A percentile compares a stretch with the other conserved stretches of the same genome.
Conservation (phyloP, 2,888 invertebrate genomes). For the Therioaphis trifolii region DNA sequence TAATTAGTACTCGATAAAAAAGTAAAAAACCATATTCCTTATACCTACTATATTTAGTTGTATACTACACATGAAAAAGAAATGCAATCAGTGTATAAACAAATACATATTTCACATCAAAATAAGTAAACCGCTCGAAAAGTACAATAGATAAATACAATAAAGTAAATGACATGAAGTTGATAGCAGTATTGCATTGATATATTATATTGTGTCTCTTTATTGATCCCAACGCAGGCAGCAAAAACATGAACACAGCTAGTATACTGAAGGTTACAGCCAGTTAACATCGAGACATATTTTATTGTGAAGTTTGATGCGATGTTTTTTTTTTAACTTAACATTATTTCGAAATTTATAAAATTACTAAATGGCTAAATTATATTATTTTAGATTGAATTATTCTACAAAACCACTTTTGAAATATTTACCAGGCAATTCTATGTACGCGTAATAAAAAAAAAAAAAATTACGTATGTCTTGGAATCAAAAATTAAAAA, state of each 20-base stretch:
- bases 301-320: neutral
- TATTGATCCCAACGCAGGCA: slow-evolving; percentile 38
- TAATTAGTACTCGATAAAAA: too few relatives aligned
- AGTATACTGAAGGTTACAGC: slow-evolving; percentile 4
- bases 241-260: neutral
- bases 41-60: too few relatives aligned
- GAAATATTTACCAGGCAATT: neutral
- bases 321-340: neutral
- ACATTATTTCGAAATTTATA: neutral
- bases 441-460: too few relatives aligned
- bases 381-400: neutral
- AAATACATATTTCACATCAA: neutral
- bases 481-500: too few relatives aligned
- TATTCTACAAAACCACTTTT: neutral
- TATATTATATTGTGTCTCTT: slow-evolving; percentile 21
- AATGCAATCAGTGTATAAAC: neutral
- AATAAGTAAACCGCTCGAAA: neutral
- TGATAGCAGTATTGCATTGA: slow-evolving; percentile 29
- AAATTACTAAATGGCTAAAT: neutral
- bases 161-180: slow-evolving; percentile 10
- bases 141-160: slow-evolving; percentile 10
- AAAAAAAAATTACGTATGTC: too few relatives aligned
- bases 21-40: too few relatives aligned
- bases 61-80: neutral
- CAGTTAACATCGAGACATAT: neutral